Evolutionary conservation across 2,113 vertebrate genomes (phyloP).

Genomic region (Rhinoderma darwinii): DNA sequence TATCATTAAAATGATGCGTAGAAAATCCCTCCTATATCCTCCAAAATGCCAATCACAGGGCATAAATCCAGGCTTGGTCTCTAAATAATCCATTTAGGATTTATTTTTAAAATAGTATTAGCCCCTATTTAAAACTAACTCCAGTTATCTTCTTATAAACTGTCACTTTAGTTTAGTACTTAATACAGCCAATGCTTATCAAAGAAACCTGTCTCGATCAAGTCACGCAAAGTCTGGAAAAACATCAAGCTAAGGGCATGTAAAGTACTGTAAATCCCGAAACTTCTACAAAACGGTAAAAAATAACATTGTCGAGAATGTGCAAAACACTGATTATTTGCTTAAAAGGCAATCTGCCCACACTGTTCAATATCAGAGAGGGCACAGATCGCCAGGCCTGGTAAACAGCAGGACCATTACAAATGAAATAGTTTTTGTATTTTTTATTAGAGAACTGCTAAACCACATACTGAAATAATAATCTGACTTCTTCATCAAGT

Average conservation of each 20-base stretch:
- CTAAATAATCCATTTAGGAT: constrained; percentile 51
- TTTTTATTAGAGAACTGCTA: not conserved
- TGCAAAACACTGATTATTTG: not conserved
- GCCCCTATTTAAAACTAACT: constrained; percentile 60
- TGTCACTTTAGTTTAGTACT: constrained; percentile 29
- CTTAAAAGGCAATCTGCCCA: not conserved
- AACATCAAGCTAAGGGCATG: not conserved
- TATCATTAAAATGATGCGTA: constrained; percentile 31
- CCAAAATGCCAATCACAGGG: constrained; percentile 36
- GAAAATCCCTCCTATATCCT: constrained; percentile 32
- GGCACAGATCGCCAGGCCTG: not conserved
- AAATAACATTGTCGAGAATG: not conserved
- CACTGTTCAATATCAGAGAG: not conserved
- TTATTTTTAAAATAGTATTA: constrained; percentile 57
- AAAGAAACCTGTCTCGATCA: not conserved
- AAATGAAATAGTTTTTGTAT: not conserved
- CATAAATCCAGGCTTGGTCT: constrained; percentile 56
- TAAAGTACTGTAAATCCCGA: not conserved
- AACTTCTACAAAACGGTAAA: not conserved
- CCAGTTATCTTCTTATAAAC: constrained; percentile 47
- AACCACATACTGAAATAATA: constrained; percentile 6
- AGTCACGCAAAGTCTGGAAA: constrained; percentile 23
- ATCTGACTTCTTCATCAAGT: constrained; percentile 6
- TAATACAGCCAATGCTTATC: constrained; percentile 14
- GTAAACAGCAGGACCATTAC: not conserved